These are phyloP conservation scores for Anthonomus grandis DNA, from an alignment of 1,140 invertebrate species.

Conservation along the genomic window DNA sequence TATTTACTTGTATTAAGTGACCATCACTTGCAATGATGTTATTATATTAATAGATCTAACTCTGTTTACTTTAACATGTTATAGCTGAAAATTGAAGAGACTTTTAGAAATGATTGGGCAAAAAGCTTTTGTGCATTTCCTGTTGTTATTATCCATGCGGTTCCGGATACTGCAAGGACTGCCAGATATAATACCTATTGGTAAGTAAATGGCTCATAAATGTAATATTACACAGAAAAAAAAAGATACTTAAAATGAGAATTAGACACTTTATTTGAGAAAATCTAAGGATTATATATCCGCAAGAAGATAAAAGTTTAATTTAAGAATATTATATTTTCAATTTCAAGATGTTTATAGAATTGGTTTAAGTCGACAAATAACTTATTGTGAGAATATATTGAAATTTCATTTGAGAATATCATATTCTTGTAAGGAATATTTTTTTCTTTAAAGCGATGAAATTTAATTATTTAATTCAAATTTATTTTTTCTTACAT, in stretches of 20 bases:
- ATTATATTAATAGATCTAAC: too few species aligned
- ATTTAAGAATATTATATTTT: neutral
- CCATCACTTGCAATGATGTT: too few species aligned
- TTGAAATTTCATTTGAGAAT: too few species aligned
- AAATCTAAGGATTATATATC: neutral
- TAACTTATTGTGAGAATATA: neutral
- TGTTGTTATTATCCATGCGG: neutral
- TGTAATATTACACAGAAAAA: neutral
- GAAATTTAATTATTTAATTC: too few species aligned
- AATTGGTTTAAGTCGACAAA: neutral
- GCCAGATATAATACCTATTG: slow-evolving; percentile 5
- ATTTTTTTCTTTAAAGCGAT: too few species aligned
- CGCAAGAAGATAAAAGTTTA: neutral
- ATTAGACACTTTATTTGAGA: neutral
- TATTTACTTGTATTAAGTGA: too few species aligned
- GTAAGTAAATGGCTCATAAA: too few species aligned
- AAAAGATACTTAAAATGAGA: neutral
- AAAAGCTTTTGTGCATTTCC: neutral
- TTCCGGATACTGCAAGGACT: neutral
- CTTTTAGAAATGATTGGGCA: slow-evolving; percentile 4
- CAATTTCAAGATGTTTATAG: neutral
- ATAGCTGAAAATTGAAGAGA: too few species aligned
- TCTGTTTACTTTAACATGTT: too few species aligned
- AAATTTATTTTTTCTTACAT: too few species aligned
- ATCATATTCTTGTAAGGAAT: too few species aligned